These are phyloP conservation scores for Tricholauxania praeusta DNA, from an alignment of 2,888 invertebrate species.

Conservation along the genomic window DNA sequence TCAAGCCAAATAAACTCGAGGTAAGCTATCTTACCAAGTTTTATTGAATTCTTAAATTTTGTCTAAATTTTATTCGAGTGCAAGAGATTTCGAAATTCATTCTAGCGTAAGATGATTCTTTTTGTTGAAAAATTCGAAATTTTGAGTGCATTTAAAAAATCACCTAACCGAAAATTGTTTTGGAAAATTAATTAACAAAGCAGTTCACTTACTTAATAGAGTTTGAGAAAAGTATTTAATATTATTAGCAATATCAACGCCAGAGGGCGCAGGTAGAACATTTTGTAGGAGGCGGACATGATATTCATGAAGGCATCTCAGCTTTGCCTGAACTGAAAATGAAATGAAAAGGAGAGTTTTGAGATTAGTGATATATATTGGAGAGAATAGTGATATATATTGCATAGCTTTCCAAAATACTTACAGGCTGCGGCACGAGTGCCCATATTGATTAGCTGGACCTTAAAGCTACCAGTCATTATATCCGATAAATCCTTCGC, in stretches of 20 bases:
- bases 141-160: no score
- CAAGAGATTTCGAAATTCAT: no score
- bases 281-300: constrained; percentile 93
- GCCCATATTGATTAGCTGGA: constrained; percentile 86
- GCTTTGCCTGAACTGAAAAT: constrained; percentile 93
- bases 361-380: not conserved
- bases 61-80: no score
- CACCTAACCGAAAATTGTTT: no score
- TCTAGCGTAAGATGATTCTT: no score
- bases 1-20: no score
- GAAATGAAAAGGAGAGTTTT: constrained; percentile 2
- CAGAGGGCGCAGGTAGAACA: constrained; percentile 91
- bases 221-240: constrained; percentile 98
- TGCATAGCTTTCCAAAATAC: constrained; percentile 63
- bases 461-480: constrained; percentile 79
- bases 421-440: constrained; percentile 94
- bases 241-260: constrained; percentile 96
- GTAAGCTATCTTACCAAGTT: no score
- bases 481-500: constrained; percentile 66
- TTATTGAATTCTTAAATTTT: no score
- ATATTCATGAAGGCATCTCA: constrained; percentile 96
- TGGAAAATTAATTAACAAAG: no score
- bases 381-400: not conserved
- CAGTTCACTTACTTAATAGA: constrained; percentile 83
- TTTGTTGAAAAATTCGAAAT: no score